Percentiles rank a stretch among this genome's conserved stretches.
phyloP scores from a whole-genome alignment of 2,888 invertebrate species.

The Lissonota sp. region DNA sequence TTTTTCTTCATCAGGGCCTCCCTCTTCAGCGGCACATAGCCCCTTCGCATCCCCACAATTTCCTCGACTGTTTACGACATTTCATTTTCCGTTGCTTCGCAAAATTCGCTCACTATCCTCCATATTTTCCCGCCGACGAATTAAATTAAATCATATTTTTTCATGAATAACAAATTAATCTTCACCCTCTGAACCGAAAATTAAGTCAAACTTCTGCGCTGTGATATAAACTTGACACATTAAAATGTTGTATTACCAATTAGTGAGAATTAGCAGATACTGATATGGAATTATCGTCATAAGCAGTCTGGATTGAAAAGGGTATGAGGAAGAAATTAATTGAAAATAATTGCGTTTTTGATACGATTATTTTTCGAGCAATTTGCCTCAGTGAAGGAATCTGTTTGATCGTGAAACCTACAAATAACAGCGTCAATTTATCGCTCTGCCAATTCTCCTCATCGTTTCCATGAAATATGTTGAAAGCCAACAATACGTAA shows the following conservation, averaged over 20 bases:
- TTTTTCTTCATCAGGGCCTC: background rate
- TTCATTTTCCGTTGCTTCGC: constrained; percentile 10
- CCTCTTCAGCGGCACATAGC: constrained; percentile 13
- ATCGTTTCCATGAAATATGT: constrained; percentile 10
- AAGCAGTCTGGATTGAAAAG: too few species aligned
- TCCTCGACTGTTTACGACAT: constrained; percentile 52
- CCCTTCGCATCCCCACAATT: constrained; percentile 18
- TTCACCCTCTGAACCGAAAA: background rate
- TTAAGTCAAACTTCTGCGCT: constrained; percentile 14
- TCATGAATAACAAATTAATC: background rate
- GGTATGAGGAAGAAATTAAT: too few species aligned
- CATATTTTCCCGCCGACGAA: constrained; percentile 6
- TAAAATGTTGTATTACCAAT: too few species aligned
- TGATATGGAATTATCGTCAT: too few species aligned
- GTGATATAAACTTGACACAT: too few species aligned
- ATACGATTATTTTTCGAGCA: too few species aligned
- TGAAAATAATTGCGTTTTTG: too few species aligned
- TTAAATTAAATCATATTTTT: constrained; percentile 40
- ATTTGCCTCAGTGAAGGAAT: too few species aligned
- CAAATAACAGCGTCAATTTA: background rate
- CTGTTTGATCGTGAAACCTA: too few species aligned
- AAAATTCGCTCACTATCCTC: background rate
- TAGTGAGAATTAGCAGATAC: too few species aligned
- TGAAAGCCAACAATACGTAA: background rate
- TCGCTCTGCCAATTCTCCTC: background rate